Evolutionary conservation across 2,888 invertebrate species (phyloP), one percentile per base, ranked within the genome.

Genomic region (Phragmatobia fuliginosa): DNA sequence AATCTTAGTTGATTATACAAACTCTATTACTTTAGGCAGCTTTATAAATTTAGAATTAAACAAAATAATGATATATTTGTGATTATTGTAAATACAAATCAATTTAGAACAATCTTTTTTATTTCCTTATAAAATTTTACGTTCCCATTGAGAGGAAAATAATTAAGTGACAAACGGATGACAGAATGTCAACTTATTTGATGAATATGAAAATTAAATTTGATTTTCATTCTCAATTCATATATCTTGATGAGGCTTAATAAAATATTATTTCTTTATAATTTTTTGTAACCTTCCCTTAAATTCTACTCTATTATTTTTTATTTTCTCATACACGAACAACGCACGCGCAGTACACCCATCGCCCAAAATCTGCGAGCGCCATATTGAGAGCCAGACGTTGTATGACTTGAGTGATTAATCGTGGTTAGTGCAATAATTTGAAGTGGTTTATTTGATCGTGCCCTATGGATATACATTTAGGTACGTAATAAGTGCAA

Each of bases 361-460:
- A 90, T 94, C 93, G 92, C 94, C 94, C 93, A 95, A 95, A 95
- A 95, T 95, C 96, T 94, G 96, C 94, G 93, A 96, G 96, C 96
- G 97, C 97, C 97, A 97, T 97, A 96, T 97, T 97, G 96, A 96
- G 96, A 96, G 96, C 96, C 96, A 96, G 96, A 96, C 96, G 96
- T 96, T 96, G 95, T 96, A 95, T 95, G 94, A 94, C 94, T 95
- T 92, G 94, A 95, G 93, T 94, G 92, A 94, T 92, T 92, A 94
- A 92, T 92, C 91, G 94, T 94, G 95, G 92, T 93, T 95, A 93
- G 93, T 95, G 95, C 94, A 94, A 93, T 94, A 93, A 91, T 90
- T 95, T 92, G 93, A 93, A 94, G 95, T 94, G 94, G 93, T 95
- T 92, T 88, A 91, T 91, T 93, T 92, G 92, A 92, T 93, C 93